Base-by-base conservation (phyloP, 37 sponge, comb jelly and placozoan species). In the Petrosia ficiformis region DNA sequence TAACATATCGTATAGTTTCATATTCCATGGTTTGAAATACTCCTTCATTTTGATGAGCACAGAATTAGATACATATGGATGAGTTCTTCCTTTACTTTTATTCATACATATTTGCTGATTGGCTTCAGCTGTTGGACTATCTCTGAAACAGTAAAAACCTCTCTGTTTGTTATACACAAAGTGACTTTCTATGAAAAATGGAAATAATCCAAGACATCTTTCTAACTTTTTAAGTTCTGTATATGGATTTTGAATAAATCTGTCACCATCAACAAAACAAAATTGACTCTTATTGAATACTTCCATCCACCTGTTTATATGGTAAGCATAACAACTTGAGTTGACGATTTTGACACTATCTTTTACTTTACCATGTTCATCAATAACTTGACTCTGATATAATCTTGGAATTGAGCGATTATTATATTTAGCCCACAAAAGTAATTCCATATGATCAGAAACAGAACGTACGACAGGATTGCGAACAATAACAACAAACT, bases 401-500 rank as follows among this genome's bases (percentile, higher is more conserved):
- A 82, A 70, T n/a, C 77, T 71, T 14, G 87, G 64, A 16, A 14
- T 11, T n/a, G 52, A 29, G 21, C 48, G 1, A 11, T 67, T 39
- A 28, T n/a, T 48, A 22, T 38, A 4, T 1, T 39, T 41, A 4
- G 68, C 44, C 91, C 92, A 94, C 28, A 5, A 11, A n/a, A 26
- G 5, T 29, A 11, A n/a, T 57, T 94, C 95, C 22, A 94, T 19
- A 80, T 94, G 90, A 39, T 94, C 95, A 40, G 95, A 94, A 64
- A 94, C 56, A 30, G 85, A 81, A 36, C 95, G 39, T n/a, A 67
- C 79, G 37, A 94, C 77, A 2, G 95, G 95, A 73, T 94, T 66
- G 29, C 95, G 65, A 14, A 84, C 21, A 58, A 94, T 71, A 14
- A 94, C 88, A 26, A 94, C 73, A 71, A 94, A 87, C 59, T 83